A percentile compares a stretch with the other conserved stretches of the same genome.
Conservation (phyloP, 2,113 vertebrate genomes). For the Sakesphorus luctuosus region DNA sequence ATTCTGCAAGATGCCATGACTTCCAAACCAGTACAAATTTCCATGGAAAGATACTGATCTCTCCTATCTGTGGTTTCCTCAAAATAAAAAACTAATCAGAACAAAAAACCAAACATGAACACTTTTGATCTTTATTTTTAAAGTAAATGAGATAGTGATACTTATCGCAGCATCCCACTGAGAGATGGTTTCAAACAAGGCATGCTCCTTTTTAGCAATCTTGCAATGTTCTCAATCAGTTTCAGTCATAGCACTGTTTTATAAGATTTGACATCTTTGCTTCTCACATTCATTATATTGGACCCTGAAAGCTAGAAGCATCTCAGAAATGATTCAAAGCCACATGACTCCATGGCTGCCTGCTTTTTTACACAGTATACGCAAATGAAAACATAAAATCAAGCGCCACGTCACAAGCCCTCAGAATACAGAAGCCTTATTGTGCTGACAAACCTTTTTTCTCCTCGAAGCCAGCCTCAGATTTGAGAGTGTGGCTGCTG, state of each 20-base stretch:
- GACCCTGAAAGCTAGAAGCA: background rate
- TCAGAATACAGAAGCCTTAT: slow-evolving; percentile 1
- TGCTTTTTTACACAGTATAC: slow-evolving; percentile 35
- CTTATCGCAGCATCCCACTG: background rate
- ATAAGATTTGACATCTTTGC: slow-evolving; percentile 46
- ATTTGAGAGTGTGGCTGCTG: slow-evolving; percentile 98
- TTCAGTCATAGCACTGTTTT: slow-evolving; percentile 14
- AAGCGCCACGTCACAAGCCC: slow-evolving; percentile 49
- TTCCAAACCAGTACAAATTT: background rate
- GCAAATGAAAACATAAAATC: slow-evolving; percentile 48
- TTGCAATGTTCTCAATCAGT: background rate
- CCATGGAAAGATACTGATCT: background rate
- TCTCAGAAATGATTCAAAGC: slow-evolving; percentile 31
- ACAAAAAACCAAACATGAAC: background rate
- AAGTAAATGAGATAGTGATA: background rate
- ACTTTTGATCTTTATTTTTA: slow-evolving; percentile 10
- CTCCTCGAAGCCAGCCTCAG: slow-evolving; percentile 91
- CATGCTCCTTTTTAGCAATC: background rate
- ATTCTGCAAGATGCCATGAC: slow-evolving; percentile 30
- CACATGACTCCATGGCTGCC: slow-evolving; percentile 21
- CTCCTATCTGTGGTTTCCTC: background rate
- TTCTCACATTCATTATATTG: slow-evolving; percentile 37
- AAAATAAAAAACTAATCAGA: background rate
- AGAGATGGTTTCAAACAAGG: background rate
- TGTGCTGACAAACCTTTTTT: slow-evolving; percentile 86